phyloP scores from a whole-genome alignment of 2,888 invertebrate genomes.

The Andrena bicolor region DNA sequence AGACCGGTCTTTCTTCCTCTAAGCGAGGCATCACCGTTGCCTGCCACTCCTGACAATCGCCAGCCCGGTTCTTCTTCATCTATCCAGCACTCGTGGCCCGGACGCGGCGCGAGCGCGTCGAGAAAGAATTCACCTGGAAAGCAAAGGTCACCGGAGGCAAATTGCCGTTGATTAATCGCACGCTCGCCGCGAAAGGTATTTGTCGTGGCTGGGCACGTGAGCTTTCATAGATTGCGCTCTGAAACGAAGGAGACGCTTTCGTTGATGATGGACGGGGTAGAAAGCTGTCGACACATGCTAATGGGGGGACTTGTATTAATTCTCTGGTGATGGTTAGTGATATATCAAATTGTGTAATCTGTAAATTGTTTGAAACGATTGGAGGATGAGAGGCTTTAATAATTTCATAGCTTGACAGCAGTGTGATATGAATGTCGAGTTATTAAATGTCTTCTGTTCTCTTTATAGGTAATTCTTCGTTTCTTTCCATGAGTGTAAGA shows the following conservation, averaged over 20 bases:
- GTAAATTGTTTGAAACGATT: not conserved
- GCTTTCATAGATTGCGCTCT: conserved; percentile 15
- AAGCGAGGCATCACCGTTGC: conserved; percentile 7
- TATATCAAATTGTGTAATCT: not conserved
- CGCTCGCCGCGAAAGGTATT: conserved; percentile 34
- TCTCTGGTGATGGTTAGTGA: not conserved
- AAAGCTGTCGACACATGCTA: not conserved
- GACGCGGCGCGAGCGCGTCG: conserved; percentile 17
- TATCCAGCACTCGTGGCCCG: conserved; percentile 14
- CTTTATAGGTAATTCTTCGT: too few species aligned
- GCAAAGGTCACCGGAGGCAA: conserved; percentile 47
- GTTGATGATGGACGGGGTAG: conserved; percentile 4
- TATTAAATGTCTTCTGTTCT: too few species aligned
- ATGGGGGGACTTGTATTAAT: conserved; percentile 2
- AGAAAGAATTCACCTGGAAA: conserved; percentile 44
- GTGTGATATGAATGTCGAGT: not conserved
- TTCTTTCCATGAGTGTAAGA: too few species aligned
- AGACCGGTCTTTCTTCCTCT: conserved; percentile 50
- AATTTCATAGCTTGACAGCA: not conserved
- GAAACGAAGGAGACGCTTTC: not conserved
- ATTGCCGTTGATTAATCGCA: conserved; percentile 57
- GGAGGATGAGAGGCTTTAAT: not conserved
- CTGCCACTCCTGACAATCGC: conserved; percentile 38
- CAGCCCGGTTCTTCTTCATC: conserved; percentile 49
- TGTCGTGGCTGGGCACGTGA: conserved; percentile 36